Percentiles rank a stretch among this genome's conserved stretches.
Conservation (phyloP, 1,140 invertebrate species). For the Carposina sasakii region DNA sequence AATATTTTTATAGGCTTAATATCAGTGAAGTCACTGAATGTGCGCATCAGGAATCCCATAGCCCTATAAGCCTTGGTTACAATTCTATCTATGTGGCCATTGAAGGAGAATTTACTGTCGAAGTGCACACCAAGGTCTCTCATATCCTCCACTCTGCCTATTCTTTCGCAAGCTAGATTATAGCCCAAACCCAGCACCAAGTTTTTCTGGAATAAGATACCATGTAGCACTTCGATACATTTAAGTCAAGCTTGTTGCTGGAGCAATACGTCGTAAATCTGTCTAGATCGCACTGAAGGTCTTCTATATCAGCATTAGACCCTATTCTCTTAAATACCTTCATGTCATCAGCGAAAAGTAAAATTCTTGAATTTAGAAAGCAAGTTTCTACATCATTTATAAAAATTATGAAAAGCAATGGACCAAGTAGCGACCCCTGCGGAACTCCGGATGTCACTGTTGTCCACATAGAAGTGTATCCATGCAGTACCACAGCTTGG, state of each 20-base stretch:
- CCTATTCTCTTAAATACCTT: not conserved
- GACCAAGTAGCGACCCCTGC: not conserved
- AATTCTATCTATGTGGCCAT: not conserved
- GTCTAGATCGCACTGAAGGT: not conserved
- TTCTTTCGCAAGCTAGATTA: not conserved
- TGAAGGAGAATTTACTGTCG: not conserved
- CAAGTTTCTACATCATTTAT: not conserved
- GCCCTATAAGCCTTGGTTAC: not conserved
- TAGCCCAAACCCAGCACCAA: not conserved
- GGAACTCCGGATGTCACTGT: not conserved
- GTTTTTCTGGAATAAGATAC: not conserved
- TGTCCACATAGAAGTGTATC: not conserved
- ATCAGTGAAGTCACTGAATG: not conserved
- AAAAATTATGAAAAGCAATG: not conserved
- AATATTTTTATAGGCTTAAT: not conserved
- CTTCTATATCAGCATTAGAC: not conserved
- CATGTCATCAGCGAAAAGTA: not conserved
- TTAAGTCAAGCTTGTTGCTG: not conserved
- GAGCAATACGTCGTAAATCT: not conserved
- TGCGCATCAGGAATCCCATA: not conserved
- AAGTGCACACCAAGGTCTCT: not conserved
- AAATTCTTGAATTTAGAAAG: not conserved
- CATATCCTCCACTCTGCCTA: not conserved
- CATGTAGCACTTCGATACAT: not conserved
- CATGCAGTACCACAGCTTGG: not conserved